Percentiles rank a stretch among this genome's conserved stretches.
These are phyloP conservation scores for Drosophila punjabiensis DNA, from an alignment of 1,140 invertebrate species.

Conservation along the genomic window DNA sequence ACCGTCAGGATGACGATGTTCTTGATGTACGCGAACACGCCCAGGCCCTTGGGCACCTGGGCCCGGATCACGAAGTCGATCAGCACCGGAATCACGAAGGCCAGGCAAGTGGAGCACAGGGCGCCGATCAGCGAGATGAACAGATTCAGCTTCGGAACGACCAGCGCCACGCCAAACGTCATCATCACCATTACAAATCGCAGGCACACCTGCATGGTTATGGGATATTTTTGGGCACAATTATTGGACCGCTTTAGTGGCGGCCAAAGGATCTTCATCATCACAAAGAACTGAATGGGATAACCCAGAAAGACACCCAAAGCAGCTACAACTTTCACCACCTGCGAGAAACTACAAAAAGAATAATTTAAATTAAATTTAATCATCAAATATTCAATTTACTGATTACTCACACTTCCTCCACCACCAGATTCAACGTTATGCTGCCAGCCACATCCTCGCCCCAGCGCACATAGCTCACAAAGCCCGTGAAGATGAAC, in stretches of 20 bases:
- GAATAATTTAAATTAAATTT: not conserved
- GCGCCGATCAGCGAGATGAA: constrained; percentile 97
- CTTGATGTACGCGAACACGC: constrained; percentile 86
- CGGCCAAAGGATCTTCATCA: constrained; percentile 89
- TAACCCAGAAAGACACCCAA: constrained; percentile 92
- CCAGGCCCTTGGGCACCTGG: constrained; percentile 85
- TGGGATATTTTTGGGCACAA: constrained; percentile 86
- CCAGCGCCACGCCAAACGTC: constrained; percentile 92
- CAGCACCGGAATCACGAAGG: constrained; percentile 94
- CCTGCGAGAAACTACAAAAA: constrained; percentile 87
- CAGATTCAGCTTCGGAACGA: constrained; percentile 93
- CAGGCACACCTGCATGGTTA: constrained; percentile 68
- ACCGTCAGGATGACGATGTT: constrained; percentile 89
- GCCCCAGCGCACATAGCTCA: constrained; percentile 91
- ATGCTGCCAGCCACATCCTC: constrained; percentile 88
- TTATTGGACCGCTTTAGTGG: constrained; percentile 85
- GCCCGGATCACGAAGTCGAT: constrained; percentile 91
- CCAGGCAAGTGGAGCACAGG: constrained; percentile 93
- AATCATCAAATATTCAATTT: not conserved
- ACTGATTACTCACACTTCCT: constrained; percentile 65
- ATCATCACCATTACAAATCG: constrained; percentile 88
- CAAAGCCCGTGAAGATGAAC: constrained; percentile 91
- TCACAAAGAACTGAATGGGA: constrained; percentile 95
- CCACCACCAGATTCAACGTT: constrained; percentile 87
- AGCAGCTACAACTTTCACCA: constrained; percentile 89